A percentile compares a stretch with the other conserved stretches of the same genome.
phyloP scores from a whole-genome alignment of 2,797 vertebrate species.

The Botia kubotai region DNA sequence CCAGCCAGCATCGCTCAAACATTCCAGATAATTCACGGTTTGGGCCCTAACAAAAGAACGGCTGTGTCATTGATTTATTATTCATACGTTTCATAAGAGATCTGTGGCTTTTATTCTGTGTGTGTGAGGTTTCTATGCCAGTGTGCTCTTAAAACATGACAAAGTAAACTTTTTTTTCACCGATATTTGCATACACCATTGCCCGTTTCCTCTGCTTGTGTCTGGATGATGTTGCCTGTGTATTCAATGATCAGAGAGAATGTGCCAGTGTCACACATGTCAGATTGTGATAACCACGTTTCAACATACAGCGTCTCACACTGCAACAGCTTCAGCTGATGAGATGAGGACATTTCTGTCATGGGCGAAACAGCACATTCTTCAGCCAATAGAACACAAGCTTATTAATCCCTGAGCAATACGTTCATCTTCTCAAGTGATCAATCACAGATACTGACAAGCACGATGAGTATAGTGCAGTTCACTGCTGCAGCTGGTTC shows the following conservation, averaged over 20 bases:
- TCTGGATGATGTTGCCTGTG: no score
- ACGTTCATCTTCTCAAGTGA: conserved; percentile 15
- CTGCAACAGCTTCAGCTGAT: conserved; percentile 15
- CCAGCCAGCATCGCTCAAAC: neutral
- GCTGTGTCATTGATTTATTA: no score
- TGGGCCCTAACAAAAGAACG: no score
- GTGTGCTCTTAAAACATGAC: neutral
- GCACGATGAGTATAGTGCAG: conserved; percentile 23
- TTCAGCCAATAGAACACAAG: conserved; percentile 13
- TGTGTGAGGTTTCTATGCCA: no score
- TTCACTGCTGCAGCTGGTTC: no score
- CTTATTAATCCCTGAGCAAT: neutral
- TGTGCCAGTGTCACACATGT: neutral
- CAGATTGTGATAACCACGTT: neutral
- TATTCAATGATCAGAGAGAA: conserved; percentile 17
- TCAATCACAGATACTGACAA: neutral
- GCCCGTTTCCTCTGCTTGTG: no score
- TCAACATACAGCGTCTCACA: neutral
- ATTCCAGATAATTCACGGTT: neutral
- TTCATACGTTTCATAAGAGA: no score
- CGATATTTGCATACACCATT: no score
- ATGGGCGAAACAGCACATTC: neutral
- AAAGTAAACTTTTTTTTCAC: conserved; percentile 25
- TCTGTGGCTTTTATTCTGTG: no score
- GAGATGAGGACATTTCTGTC: conserved; percentile 24